Evolutionary conservation across 2,888 invertebrate species (phyloP), one percentile per base, ranked within the genome.

Genomic region (Drosophila anomalata): DNA sequence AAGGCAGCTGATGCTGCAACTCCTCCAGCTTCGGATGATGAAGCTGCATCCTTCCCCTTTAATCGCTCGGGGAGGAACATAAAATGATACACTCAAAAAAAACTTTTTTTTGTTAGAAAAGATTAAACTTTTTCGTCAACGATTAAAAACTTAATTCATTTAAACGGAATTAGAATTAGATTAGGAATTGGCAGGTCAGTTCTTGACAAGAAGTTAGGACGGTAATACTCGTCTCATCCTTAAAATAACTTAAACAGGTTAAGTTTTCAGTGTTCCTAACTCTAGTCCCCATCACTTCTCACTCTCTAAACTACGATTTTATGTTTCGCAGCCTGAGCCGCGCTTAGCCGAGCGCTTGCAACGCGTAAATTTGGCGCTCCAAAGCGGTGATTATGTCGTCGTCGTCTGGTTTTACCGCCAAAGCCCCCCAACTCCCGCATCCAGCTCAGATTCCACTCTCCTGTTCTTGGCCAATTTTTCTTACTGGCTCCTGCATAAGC

Each of bases 321-420:
- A 39, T 50, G 31, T 77, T 73, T 62, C 73, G 69, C 63, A 76
- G 76, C 79, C 68, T 78, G 69, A 81, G 59, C 73, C 59, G 48
- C 39, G 68, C 78, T 85, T 72, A 81, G 84, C 71, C 41, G 67
- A 48, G 59, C 68, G 67, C 48, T 73, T 67, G 67, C 53, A 57
- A 53, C 73, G 62, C 73, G 84, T 67, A 85, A 78, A 84, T 82
- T 82, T 81, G 73, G 78, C 69, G 87, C 77, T 60, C 59, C 77
- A 77, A 71, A 84, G 78, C 76, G 85, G 77, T 84, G 82, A 87
- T 82, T 82, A 87, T 87, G 75, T 75, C 85, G 65, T 84, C 87
- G 65, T 61, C 63, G 56, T 62, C 56, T 48, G 17, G 44, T 61
- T 29, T 41, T 69, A 46, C 31, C 51, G 56, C 65, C 39, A 20